Base-by-base conservation (phyloP, 1,140 invertebrate species). In the Grapholita molesta region DNA sequence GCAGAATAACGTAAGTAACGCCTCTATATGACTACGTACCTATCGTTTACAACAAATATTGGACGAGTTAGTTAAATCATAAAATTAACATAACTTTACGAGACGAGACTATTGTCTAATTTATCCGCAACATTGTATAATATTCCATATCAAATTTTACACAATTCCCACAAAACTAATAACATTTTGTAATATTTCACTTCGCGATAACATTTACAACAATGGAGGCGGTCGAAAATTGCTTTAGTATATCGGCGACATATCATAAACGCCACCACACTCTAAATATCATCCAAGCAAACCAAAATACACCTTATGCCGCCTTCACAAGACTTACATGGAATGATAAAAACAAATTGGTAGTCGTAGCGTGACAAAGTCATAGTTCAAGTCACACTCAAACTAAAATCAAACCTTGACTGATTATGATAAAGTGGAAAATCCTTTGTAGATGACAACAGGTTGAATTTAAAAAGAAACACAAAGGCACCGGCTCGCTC, bases 401-500 rank as follows among this genome's bases (percentile, higher is more conserved):
- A 15, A 30, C n/a, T 28, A n/a, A 61, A 28, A 15, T 2, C 2
- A 61, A 61, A 30, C 55, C 25, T 57, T 25, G 25, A 24, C 0
- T 11, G 1, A 1, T 61, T 3, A n/a, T 3, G 8, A 25, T 30
- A 32, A 15, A 15, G 55, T 28, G 30, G 4, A 30, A 18, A 15
- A 23, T 61, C 0, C 55, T 1, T 11, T 61, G 3, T 5, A 61
- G 8, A 15, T 15, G 12, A 15, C 25, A 28, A 61, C 55, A 61
- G 55, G 55, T 61, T 61, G 55, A 61, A 23, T 61, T 61, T 61
- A 61, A 61, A 61, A 61, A 61, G 21, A 61, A 57, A 15, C 12
- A 61, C 55, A 61, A 61, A 61, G 55, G 25, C 55, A 61, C 55
- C 55, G 55, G 55, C 55, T 61, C 55, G 55, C 55, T 61, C 55